Percentiles rank a stretch among this genome's conserved stretches.
phyloP scores from a whole-genome alignment of 1,140 invertebrate species.

The Harpegnathos saltator region DNA sequence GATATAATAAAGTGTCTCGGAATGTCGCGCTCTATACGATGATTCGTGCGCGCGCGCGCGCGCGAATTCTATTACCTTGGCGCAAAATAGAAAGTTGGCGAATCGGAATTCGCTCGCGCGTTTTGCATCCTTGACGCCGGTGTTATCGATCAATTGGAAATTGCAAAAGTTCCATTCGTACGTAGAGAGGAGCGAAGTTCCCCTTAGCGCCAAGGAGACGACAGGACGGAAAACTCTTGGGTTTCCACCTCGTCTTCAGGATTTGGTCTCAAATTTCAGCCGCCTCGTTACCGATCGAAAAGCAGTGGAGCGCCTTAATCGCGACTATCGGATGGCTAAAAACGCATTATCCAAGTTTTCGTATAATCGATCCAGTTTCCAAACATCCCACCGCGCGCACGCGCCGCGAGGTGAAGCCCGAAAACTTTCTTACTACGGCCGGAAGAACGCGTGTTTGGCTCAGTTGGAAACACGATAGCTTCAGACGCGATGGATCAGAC shows the following conservation, averaged over 20 bases:
- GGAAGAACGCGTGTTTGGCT: constrained; percentile 63
- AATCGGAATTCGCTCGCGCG: constrained; percentile 16
- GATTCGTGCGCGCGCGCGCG: no score
- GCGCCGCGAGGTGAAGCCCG: constrained; percentile 16
- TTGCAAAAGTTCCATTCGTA: constrained; percentile 59
- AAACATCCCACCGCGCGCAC: constrained; percentile 43
- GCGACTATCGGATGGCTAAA: constrained; percentile 61
- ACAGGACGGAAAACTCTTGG: constrained; percentile 47
- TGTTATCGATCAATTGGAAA: constrained; percentile 62
- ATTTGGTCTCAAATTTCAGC: constrained; percentile 60
- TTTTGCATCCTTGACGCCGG: constrained; percentile 39
- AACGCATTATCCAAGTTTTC: constrained; percentile 64
- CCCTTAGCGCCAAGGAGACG: constrained; percentile 56
- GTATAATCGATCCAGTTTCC: constrained; percentile 61
- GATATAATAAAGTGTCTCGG: not conserved
- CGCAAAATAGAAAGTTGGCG: not conserved
- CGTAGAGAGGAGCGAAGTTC: constrained; percentile 47
- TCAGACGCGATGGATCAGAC: constrained; percentile 51
- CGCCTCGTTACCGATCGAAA: constrained; percentile 59
- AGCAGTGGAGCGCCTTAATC: constrained; percentile 50
- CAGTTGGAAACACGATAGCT: constrained; percentile 58
- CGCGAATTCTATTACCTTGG: constrained; percentile 14
- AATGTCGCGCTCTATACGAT: not conserved
- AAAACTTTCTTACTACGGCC: constrained; percentile 72
- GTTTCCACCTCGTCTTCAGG: constrained; percentile 63